A percentile compares a stretch with the other conserved stretches of the same genome.
Evolutionary conservation across 2,113 vertebrate genomes (phyloP).

Genomic region (Elgaria multicarinata): DNA sequence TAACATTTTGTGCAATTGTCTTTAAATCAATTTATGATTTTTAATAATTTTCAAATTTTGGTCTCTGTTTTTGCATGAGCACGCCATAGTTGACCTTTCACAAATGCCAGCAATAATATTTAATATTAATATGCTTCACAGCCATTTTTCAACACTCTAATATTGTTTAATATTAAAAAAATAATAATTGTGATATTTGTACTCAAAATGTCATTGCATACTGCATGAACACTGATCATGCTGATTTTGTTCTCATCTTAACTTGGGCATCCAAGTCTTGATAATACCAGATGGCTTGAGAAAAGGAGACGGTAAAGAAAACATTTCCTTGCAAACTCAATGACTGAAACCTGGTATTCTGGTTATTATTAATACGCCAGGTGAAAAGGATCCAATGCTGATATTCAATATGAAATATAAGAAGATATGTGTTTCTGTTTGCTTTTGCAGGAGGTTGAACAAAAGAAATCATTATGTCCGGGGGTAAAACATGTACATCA

Average conservation of each 20-base stretch:
- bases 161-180: slow-evolving; percentile 82
- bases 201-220: slow-evolving; percentile 82
- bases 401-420: neutral
- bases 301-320: slow-evolving; percentile 56
- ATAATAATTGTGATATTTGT: slow-evolving; percentile 84
- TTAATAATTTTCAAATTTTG: slow-evolving; percentile 77
- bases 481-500: neutral
- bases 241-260: slow-evolving; percentile 71
- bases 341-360: neutral
- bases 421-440: neutral
- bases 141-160: slow-evolving; percentile 81
- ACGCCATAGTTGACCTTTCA: slow-evolving; percentile 79
- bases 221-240: slow-evolving; percentile 70
- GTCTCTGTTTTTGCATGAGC: slow-evolving; percentile 73
- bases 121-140: slow-evolving; percentile 81
- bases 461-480: neutral
- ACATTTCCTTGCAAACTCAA: slow-evolving; percentile 2
- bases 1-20: slow-evolving; percentile 56
- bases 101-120: slow-evolving; percentile 84
- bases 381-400: neutral
- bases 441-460: neutral
- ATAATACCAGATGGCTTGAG: slow-evolving; percentile 50
- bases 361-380: neutral
- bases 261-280: slow-evolving; percentile 64
- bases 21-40: slow-evolving; percentile 75